Evolutionary conservation across 2,113 vertebrate species (phyloP).

Genomic region (Labrus mixtus): DNA sequence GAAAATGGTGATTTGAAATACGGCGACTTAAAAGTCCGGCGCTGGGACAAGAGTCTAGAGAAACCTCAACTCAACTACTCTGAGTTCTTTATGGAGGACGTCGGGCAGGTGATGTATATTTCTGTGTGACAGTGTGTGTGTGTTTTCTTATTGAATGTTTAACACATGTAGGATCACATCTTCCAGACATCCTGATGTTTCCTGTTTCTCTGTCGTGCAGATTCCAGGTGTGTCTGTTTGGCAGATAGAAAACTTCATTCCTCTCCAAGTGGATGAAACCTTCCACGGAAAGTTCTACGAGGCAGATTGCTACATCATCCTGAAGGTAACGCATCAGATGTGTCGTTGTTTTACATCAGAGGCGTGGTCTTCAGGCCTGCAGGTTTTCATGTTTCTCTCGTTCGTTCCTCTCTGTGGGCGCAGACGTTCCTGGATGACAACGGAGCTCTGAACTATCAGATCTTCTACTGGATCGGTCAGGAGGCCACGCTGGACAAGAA

Average conservation of each 20-base stretch:
- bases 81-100: constrained; percentile 93
- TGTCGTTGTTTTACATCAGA: not conserved
- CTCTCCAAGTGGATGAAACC: constrained; percentile 89
- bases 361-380: not conserved
- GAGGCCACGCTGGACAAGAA: constrained; percentile 97
- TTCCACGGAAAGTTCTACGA: constrained; percentile 96
- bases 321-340: constrained; percentile 86
- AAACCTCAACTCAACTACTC: constrained; percentile 96
- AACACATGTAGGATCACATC: too few species aligned
- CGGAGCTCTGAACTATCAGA: constrained; percentile 92
- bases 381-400: too few species aligned
- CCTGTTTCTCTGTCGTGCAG: constrained; percentile 9
- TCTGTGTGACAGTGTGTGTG: not conserved
- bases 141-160: too few species aligned
- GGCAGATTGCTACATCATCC: constrained; percentile 96
- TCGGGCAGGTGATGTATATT: constrained; percentile 84
- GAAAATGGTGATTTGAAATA: constrained; percentile 88
- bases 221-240: constrained; percentile 91
- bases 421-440: constrained; percentile 95
- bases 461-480: constrained; percentile 98
- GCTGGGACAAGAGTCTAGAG: constrained; percentile 96
- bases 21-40: constrained; percentile 86
- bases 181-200: not conserved
- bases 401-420: not conserved
- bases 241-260: constrained; percentile 98